Base-by-base conservation (phyloP, 2,113 vertebrate species). In the Synodontis membranacea region DNA sequence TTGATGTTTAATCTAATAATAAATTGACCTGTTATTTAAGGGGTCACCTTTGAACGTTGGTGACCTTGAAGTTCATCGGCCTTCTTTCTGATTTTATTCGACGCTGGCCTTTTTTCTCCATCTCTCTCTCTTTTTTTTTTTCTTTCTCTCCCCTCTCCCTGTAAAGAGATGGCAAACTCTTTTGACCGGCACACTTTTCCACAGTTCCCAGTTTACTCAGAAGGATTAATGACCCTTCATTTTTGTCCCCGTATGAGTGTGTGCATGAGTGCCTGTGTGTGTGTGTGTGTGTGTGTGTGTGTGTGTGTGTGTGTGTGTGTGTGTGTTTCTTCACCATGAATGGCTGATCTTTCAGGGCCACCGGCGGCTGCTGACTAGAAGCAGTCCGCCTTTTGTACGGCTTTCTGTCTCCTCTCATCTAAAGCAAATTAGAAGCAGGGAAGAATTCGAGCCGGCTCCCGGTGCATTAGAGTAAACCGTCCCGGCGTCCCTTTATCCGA, bases 381-480 rank as follows among this genome's bases (percentile, higher is more conserved):
- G 95, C 95, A 95, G 96, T 94, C 95, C 93, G 94, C 96, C 96
- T 97, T 98, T 97, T 97, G 96, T 97, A 94, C 95, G 95, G 96
- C 94, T 95, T 95, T 94, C 97, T 95, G 95, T 96, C 96, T 96
- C 94, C 95, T 95, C 95, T 97, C 96, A 97, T 98, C 97, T 96
- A 96, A 97, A 97, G 96, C 94, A 97, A 97, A 97, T 97, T 96
- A 96, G 96, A 96, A 94, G 95, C 88, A 91, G 96, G 96, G 93
- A 95, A 93, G 94, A 94, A 95, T 92, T 95, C 92, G 94, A 95
- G 95, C 94, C 93, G 95, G 87, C 89, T 81, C 80, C 92, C 91
- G 94, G 90, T 86, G 91, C 95, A 94, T 93, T 94, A 94, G 95
- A 94, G 92, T 94, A 93, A 95, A 95, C 92, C 95, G 94, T 92